Evolutionary conservation across 2,797 vertebrate species (phyloP).

Genomic region (Typhlichthys subterraneus): DNA sequence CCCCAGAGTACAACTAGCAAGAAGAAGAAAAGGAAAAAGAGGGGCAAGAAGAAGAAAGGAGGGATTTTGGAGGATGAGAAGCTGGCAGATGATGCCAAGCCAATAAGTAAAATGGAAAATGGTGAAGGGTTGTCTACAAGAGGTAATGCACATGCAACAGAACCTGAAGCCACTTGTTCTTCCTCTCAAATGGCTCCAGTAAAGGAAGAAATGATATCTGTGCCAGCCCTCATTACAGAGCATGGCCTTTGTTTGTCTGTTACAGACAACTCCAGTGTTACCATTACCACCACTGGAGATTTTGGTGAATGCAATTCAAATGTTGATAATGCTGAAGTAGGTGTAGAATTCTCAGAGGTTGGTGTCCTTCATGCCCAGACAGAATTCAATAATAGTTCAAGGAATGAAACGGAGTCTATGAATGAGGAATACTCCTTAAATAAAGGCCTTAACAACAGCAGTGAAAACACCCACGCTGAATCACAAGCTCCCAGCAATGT

Average conservation of each 20-base stretch:
- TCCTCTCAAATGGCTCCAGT: conserved; percentile 9
- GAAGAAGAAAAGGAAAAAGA: conserved; percentile 77
- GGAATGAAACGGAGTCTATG: conserved; percentile 5
- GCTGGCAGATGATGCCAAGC: conserved; percentile 28
- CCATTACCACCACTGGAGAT: background rate
- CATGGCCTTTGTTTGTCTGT: background rate
- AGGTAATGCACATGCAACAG: background rate
- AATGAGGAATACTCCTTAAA: conserved; percentile 7
- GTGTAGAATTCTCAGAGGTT: background rate
- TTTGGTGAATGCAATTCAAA: background rate
- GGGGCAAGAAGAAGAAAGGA: conserved; percentile 67
- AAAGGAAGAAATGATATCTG: conserved; percentile 10
- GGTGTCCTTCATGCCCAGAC: conserved; percentile 2
- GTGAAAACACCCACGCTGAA: conserved; percentile 20
- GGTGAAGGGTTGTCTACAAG: background rate
- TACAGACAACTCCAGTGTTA: background rate
- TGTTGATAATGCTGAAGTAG: conserved; percentile 14
- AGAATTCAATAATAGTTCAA: background rate
- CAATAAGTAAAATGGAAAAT: conserved; percentile 7
- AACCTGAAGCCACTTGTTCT: conserved; percentile 1
- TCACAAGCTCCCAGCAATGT: background rate
- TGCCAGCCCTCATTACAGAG: conserved; percentile 9
- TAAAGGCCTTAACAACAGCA: background rate
- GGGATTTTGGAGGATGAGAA: conserved; percentile 31
- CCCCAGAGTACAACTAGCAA: conserved; percentile 55